These are phyloP conservation scores for Mastomys coucha DNA, from an alignment of 2,113 vertebrate genomes.

Conservation along the genomic window DNA sequence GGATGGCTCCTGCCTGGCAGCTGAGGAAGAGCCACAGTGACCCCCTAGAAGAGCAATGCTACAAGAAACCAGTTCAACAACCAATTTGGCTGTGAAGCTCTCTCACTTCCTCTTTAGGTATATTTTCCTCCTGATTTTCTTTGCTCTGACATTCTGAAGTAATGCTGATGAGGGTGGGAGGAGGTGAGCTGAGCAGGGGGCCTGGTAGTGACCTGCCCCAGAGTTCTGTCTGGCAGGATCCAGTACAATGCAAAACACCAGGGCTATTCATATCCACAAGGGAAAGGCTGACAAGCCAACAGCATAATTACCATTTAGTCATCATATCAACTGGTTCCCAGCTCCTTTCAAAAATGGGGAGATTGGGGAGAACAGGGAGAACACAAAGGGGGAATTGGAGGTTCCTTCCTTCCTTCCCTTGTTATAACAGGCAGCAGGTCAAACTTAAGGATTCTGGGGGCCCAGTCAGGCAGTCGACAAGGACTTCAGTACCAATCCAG, in stretches of 20 bases:
- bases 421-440: neutral
- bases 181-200: neutral
- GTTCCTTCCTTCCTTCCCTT: neutral
- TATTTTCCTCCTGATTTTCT: slow-evolving; percentile 61
- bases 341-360: slow-evolving; percentile 22
- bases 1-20: neutral
- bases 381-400: neutral
- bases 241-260: neutral
- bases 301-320: slow-evolving; percentile 78
- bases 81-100: slow-evolving; percentile 46
- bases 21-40: neutral
- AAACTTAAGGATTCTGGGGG: neutral
- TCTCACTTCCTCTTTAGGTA: slow-evolving; percentile 57
- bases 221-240: slow-evolving; percentile 47
- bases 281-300: slow-evolving; percentile 73
- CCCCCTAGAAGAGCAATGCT: neutral
- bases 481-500: neutral
- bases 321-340: slow-evolving; percentile 63
- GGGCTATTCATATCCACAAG: slow-evolving; percentile 76
- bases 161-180: neutral
- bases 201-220: neutral
- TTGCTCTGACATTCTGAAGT: slow-evolving; percentile 51
- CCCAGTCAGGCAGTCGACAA: neutral
- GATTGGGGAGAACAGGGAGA: neutral
- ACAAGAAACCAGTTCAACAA: slow-evolving; percentile 55